A percentile compares a stretch with the other conserved stretches of the same genome.
phyloP scores from a whole-genome alignment of 2,888 invertebrate genomes.

The Dasysyrphus tricinctus region DNA sequence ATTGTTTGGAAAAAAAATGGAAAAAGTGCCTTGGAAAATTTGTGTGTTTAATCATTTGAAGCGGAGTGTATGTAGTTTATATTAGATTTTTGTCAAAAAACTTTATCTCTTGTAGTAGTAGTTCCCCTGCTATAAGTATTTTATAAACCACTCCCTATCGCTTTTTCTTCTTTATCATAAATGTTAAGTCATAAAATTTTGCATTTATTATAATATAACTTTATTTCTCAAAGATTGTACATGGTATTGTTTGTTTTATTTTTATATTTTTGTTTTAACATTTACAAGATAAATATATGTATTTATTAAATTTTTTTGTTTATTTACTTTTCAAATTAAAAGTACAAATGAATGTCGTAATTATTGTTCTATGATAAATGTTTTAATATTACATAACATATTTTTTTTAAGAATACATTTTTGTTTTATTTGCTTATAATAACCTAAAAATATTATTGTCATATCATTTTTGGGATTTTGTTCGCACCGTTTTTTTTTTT shows the following conservation, averaged over 20 bases:
- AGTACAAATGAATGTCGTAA: conserved; percentile 7
- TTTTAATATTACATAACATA: background rate
- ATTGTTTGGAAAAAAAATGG: too few species aligned
- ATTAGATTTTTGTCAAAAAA: background rate
- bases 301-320: conserved; percentile 3
- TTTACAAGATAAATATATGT: conserved; percentile 67
- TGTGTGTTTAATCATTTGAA: too few species aligned
- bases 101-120: background rate
- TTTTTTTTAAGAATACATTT: conserved; percentile 11
- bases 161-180: background rate
- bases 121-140: background rate
- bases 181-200: background rate
- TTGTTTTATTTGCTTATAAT: background rate
- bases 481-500: conserved; percentile 15
- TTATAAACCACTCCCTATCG: background rate
- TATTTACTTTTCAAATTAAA: conserved; percentile 10
- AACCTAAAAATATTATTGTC: conserved; percentile 37
- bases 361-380: conserved; percentile 24
- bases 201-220: conserved; percentile 26
- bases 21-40: too few species aligned
- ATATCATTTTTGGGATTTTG: conserved; percentile 32
- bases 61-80: too few species aligned
- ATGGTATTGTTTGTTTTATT: conserved; percentile 21
- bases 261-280: conserved; percentile 44
- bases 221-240: conserved; percentile 41